These are phyloP conservation scores for Meriones psammophilus DNA, from an alignment of 2,797 vertebrate genomes.

Conservation along the genomic window DNA sequence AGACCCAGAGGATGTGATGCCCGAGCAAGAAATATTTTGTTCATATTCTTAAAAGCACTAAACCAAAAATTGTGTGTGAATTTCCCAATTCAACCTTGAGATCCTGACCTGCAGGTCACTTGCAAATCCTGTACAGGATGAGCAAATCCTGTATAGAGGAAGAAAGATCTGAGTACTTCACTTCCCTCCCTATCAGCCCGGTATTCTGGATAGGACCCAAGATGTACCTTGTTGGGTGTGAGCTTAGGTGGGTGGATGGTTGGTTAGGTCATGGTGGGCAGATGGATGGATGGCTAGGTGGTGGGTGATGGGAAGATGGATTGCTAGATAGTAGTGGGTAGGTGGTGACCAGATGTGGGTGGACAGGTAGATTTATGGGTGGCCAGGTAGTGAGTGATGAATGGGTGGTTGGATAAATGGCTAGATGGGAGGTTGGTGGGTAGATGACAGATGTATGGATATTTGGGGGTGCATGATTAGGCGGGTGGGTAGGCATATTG, in stretches of 20 bases:
- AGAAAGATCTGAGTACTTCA: not conserved
- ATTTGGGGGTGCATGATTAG: not conserved
- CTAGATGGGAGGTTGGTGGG: not conserved
- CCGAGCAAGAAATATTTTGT: not conserved
- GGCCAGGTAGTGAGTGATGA: not conserved
- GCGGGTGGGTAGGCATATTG: not conserved
- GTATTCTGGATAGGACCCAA: not conserved
- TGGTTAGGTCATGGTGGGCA: not conserved
- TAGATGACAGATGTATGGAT: not conserved
- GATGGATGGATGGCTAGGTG: not conserved
- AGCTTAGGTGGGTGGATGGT: not conserved
- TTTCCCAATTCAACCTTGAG: not conserved
- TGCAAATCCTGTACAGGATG: not conserved
- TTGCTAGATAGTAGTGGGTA: not conserved
- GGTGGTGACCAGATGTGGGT: not conserved
- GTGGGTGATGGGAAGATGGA: not conserved
- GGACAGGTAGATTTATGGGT: not conserved
- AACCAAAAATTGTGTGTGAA: not conserved
- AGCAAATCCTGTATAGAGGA: not conserved
- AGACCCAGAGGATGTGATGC: not conserved
- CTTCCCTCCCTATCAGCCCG: not conserved
- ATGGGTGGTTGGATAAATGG: not conserved
- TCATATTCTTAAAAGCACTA: not conserved
- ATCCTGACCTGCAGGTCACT: not conserved
- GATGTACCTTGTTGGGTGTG: not conserved